A percentile compares a stretch with the other conserved stretches of the same genome.
These are phyloP conservation scores for Pelecanus crispus DNA, from an alignment of 2,113 vertebrate genomes.

Conservation along the genomic window DNA sequence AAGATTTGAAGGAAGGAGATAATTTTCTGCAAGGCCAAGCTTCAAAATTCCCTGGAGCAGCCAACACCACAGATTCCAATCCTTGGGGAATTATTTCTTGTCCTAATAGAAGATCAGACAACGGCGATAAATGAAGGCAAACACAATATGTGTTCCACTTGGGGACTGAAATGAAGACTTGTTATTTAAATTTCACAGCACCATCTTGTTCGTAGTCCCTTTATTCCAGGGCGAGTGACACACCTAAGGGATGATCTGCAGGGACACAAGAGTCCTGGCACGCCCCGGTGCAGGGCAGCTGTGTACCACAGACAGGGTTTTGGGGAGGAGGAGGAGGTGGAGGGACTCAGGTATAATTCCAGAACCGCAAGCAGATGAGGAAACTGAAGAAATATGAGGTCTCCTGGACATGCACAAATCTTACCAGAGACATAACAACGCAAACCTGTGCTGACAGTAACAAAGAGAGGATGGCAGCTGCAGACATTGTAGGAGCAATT, in stretches of 20 bases:
- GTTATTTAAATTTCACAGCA: neutral
- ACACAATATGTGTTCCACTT: neutral
- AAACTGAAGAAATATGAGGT: neutral
- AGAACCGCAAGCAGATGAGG: neutral
- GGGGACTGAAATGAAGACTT: neutral
- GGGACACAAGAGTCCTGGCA: too few relatives aligned
- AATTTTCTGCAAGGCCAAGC: neutral
- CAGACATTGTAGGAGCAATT: neutral
- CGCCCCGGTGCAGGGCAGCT: fast-evolving
- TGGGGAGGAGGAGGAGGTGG: neutral
- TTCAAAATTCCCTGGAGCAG: neutral
- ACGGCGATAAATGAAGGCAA: neutral
- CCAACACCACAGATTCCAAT: fast-evolving
- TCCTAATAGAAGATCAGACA: neutral
- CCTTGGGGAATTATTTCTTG: neutral
- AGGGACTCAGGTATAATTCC: neutral
- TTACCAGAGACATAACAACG: neutral
- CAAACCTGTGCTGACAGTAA: neutral
- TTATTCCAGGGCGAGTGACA: neutral
- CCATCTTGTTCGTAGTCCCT: neutral
- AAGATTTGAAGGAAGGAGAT: neutral
- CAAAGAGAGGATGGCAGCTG: neutral
- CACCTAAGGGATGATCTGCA: neutral
- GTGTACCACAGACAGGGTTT: fast-evolving
- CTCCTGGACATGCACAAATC: neutral